A percentile compares a stretch with the other conserved stretches of the same genome.
phyloP scores from a whole-genome alignment of 2,113 vertebrate species.

The Coryphaenoides rupestris region DNA sequence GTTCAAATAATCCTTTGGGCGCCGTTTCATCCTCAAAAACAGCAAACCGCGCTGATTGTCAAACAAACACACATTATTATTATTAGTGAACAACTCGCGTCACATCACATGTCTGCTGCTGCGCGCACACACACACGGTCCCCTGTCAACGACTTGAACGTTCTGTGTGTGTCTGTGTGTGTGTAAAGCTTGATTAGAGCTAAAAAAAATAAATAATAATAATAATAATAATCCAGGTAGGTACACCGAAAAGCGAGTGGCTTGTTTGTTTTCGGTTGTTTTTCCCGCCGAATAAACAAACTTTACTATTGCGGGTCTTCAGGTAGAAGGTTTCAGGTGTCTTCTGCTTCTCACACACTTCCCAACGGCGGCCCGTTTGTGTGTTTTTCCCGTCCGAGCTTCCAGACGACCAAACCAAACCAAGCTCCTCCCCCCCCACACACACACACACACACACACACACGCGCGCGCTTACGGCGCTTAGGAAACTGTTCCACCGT shows the following conservation, averaged over 20 bases:
- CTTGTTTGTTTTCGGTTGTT: conserved; percentile 15
- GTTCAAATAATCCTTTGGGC: conserved; percentile 49
- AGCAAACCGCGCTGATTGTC: conserved; percentile 14
- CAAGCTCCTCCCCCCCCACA: conserved; percentile 68
- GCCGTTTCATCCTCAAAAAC: conserved; percentile 40
- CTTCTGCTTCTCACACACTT: conserved; percentile 14
- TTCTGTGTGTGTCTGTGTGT: background rate
- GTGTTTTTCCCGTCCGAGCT: conserved; percentile 41
- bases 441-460: no score
- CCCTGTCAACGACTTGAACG: background rate
- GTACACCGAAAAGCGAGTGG: conserved; percentile 19
- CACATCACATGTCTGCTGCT: no score
- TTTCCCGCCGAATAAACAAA: no score
- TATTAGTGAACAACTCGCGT: conserved; percentile 19
- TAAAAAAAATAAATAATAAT: no score
- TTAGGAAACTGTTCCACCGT: conserved; percentile 66
- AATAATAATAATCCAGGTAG: conserved; percentile 49
- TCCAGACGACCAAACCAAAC: conserved; percentile 62
- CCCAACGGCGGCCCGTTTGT: conserved; percentile 34
- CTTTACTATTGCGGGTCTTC: background rate
- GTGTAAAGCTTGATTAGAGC: conserved; percentile 34
- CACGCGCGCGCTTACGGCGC: no score
- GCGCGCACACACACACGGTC: no score
- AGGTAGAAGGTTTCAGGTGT: no score
- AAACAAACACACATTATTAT: conserved; percentile 43